Percentiles rank a stretch among this genome's conserved stretches.
These are phyloP conservation scores for Epirrita christyi DNA, from an alignment of 2,888 invertebrate genomes.

Conservation along the genomic window DNA sequence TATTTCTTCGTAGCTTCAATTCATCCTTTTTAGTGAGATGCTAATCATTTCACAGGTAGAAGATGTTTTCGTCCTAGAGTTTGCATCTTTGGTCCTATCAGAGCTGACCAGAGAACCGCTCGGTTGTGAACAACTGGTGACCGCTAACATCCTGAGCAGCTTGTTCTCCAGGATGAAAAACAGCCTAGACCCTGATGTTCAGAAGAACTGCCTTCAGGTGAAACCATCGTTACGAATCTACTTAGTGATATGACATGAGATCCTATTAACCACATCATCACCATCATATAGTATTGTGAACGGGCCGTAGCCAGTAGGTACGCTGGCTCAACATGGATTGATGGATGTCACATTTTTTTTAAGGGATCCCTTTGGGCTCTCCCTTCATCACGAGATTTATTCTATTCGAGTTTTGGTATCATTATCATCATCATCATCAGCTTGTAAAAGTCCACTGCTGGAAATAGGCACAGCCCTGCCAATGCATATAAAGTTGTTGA, in stretches of 20 bases:
- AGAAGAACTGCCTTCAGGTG: slow-evolving; percentile 83
- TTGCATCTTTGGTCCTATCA: slow-evolving; percentile 77
- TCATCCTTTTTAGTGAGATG: not conserved
- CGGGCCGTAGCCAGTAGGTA: no score
- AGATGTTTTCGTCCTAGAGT: slow-evolving; percentile 82
- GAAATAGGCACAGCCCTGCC: no score
- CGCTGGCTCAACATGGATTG: no score
- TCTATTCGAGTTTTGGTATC: no score
- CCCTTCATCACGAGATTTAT: no score
- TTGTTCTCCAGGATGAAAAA: slow-evolving; percentile 78
- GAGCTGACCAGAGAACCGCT: slow-evolving; percentile 78
- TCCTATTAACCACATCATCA: no score
- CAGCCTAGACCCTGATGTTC: slow-evolving; percentile 82
- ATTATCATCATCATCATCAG: no score
- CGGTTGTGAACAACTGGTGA: slow-evolving; percentile 75
- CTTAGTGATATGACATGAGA: not conserved
- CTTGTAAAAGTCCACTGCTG: no score
- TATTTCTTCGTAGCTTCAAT: not conserved
- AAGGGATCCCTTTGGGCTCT: no score
- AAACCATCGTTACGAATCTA: not conserved
- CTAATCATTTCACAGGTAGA: slow-evolving; percentile 57
- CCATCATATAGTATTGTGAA: no score
- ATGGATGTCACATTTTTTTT: no score
- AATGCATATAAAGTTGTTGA: no score
- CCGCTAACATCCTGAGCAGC: slow-evolving; percentile 72